Evolutionary conservation across 2,888 invertebrate genomes (phyloP), one percentile per base, ranked within the genome.

Genomic region (Platynereis dumerilii): DNA sequence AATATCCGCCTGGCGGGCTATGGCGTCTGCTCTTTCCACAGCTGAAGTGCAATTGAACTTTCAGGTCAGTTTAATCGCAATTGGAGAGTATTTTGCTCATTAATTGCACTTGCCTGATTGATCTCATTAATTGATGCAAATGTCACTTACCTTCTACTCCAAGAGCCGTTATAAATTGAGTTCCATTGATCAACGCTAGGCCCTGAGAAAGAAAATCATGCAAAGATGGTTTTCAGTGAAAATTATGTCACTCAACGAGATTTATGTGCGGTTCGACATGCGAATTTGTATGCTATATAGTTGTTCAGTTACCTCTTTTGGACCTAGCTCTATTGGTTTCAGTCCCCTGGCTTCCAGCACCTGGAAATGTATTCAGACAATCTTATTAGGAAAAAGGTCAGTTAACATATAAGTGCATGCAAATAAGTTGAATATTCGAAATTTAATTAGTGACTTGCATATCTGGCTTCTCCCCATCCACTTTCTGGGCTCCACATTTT

Each of bases 401-500:
- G n/a, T n/a, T n/a, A n/a, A n/a, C n/a, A n/a, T n/a, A n/a, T n/a
- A n/a, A n/a, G n/a, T n/a, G n/a, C n/a, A n/a, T n/a, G n/a, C n/a
- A n/a, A n/a, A n/a, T n/a, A n/a, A n/a, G n/a, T n/a, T n/a, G n/a
- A n/a, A n/a, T 34, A 34, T 34, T 34, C 34, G 12, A 7, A 12
- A 34, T 34, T 34, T 34, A 34, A 34, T 34, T 34, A 20, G n/a
- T 20, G 20, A 73, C 82, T 78, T 73, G 88, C 88, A 71, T 87
- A 86, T 82, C 85, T 85, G 12, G 88, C 88, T 62, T 88, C 86
- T 22, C 86, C 87, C 88, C 88, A 88, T n/a, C 88, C 88, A 42
- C 88, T 88, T 71, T 86, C 84, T 1, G 88, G 88, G 72, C 88
- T 88, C 89, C 89, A 90, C 89, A 89, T 89, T 75, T 87, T 86